These are phyloP conservation scores for Pristis pectinata DNA, from an alignment of 2,797 vertebrate species.

Conservation along the genomic window DNA sequence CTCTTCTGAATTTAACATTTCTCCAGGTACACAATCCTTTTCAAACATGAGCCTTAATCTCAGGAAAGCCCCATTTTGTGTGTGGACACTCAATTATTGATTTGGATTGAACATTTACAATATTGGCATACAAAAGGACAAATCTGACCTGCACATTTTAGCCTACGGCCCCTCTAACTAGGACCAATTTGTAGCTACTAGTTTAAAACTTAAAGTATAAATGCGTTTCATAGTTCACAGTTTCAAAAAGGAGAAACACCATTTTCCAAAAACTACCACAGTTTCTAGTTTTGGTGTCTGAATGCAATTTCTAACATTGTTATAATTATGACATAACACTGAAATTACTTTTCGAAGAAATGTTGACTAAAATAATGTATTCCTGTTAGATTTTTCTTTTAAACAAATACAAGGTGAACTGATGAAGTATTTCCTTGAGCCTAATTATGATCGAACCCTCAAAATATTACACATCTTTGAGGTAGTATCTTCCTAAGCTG, in stretches of 20 bases:
- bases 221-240: neutral
- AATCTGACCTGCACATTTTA: neutral
- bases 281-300: neutral
- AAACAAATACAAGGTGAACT: neutral
- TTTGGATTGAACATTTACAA: neutral
- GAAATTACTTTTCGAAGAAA: no score
- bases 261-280: neutral
- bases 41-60: neutral
- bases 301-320: no score
- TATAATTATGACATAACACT: no score
- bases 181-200: neutral
- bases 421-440: no score
- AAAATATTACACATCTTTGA: no score
- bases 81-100: neutral
- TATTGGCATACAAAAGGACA: neutral
- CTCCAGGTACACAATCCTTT: no score
- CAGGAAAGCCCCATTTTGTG: neutral
- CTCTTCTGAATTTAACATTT: no score
- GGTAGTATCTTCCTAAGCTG: no score
- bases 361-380: no score
- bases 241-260: neutral
- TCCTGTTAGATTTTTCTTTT: no score
- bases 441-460: neutral
- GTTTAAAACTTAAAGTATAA: neutral
- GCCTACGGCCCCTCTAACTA: neutral